A percentile compares a stretch with the other conserved stretches of the same genome.
phyloP scores from a whole-genome alignment of 2,888 invertebrate genomes.

The Hemithea aestivaria region DNA sequence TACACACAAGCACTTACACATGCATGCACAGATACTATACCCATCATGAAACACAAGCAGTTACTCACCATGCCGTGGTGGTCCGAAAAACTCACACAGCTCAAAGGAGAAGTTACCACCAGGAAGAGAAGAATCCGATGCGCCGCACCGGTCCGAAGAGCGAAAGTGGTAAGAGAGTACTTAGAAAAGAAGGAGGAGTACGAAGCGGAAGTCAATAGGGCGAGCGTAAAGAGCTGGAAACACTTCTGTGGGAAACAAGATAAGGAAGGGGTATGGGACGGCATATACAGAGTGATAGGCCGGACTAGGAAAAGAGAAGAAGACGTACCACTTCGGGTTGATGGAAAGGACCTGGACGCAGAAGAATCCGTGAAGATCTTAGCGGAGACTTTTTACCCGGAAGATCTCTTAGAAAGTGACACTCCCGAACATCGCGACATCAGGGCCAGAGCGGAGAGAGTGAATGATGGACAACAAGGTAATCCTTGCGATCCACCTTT shows the following conservation, averaged over 20 bases:
- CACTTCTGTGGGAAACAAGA: conserved; percentile 18
- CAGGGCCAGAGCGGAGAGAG: too few species aligned
- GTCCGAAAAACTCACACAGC: conserved; percentile 5
- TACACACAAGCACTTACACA: conserved; percentile 1
- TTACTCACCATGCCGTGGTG: conserved; percentile 7
- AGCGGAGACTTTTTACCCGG: conserved; percentile 3
- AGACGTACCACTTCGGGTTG: neutral
- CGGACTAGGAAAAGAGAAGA: too few species aligned
- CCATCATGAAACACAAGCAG: neutral
- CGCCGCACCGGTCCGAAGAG: neutral
- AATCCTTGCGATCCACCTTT: conserved; percentile 15
- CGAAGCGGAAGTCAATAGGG: too few species aligned
- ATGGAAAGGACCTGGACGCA: neutral
- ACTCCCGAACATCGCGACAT: too few species aligned
- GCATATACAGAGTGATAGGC: too few species aligned
- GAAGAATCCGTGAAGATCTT: neutral
- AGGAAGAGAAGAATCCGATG: conserved; percentile 9
- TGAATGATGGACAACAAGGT: too few species aligned
- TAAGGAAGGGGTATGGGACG: conserved; percentile 15
- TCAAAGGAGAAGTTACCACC: neutral
- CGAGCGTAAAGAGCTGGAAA: conserved; percentile 11
- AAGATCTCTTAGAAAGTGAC: neutral
- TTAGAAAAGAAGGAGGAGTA: conserved; percentile 3
- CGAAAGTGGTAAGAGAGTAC: neutral
- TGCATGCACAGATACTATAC: neutral